Percentiles rank a stretch among this genome's conserved stretches.
phyloP scores from a whole-genome alignment of 2,113 vertebrate species.

The Siniperca knerii region DNA sequence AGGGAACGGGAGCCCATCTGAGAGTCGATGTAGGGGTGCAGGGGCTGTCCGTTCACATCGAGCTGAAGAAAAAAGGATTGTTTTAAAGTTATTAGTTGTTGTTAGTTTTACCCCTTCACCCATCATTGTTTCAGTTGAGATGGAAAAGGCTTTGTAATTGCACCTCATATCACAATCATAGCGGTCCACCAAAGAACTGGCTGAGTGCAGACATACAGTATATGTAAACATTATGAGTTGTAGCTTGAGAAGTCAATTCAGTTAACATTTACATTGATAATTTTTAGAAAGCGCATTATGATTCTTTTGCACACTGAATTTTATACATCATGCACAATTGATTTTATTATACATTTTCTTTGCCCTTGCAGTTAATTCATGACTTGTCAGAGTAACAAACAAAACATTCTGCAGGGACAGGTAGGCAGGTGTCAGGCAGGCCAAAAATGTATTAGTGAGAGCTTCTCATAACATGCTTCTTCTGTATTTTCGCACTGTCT shows the following conservation, averaged over 20 bases:
- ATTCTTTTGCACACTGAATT: neutral
- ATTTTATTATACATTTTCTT: too few relatives aligned
- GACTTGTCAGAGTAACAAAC: too few relatives aligned
- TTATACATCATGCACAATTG: too few relatives aligned
- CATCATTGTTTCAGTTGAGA: neutral
- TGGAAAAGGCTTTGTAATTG: neutral
- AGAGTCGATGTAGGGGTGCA: slow-evolving; percentile 84
- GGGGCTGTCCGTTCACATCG: slow-evolving; percentile 80
- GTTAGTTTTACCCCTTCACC: neutral
- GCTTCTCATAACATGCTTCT: neutral
- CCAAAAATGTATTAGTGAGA: neutral
- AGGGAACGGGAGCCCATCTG: slow-evolving; percentile 86
- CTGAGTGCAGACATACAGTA: neutral
- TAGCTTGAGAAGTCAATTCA: neutral
- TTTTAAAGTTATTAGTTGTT: slow-evolving; percentile 2
- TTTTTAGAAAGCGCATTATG: neutral
- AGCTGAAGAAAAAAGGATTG: slow-evolving; percentile 40
- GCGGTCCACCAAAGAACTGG: neutral
- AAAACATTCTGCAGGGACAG: neutral
- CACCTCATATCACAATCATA: slow-evolving; percentile 5
- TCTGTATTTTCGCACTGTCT: neutral
- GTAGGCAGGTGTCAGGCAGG: neutral
- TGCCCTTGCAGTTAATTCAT: too few relatives aligned
- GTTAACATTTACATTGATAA: neutral
- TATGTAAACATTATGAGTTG: slow-evolving; percentile 1